Conservation (phyloP, 2,113 vertebrate genomes). For the Lanius collurio region DNA sequence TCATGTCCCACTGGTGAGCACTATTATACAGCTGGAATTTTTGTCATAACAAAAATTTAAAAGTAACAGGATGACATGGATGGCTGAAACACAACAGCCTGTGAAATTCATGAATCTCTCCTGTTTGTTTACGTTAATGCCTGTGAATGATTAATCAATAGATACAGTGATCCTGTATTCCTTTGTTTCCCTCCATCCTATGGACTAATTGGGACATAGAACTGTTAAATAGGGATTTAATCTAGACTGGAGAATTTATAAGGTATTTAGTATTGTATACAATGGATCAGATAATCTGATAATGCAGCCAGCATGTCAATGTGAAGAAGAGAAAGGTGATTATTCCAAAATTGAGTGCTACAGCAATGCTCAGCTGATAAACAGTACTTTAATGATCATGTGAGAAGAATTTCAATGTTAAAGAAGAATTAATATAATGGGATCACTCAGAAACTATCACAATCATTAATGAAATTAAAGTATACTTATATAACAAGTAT, state of each 20-base stretch:
- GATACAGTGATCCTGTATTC: neutral
- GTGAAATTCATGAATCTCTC: neutral
- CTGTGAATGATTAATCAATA: neutral
- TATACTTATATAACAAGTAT: neutral
- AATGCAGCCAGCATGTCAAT: neutral
- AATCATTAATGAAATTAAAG: conserved; percentile 54
- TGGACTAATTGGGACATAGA: neutral
- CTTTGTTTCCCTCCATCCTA: neutral
- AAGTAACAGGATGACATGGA: neutral
- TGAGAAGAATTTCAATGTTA: conserved; percentile 3
- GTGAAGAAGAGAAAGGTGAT: neutral
- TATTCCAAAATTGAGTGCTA: neutral
- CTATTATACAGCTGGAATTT: neutral
- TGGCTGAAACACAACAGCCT: neutral
- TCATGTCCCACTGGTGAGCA: neutral
- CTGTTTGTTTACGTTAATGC: neutral
- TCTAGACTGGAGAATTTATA: neutral
- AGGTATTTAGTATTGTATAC: neutral
- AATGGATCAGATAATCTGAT: neutral
- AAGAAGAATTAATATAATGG: conserved; percentile 53
- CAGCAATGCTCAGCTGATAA: neutral
- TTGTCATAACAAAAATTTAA: neutral
- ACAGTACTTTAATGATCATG: neutral
- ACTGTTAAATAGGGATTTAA: neutral
- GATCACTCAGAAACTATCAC: conserved; percentile 31